These are phyloP conservation scores for Rhorus exstirpatorius DNA, from an alignment of 2,888 invertebrate genomes.

Conservation along the genomic window DNA sequence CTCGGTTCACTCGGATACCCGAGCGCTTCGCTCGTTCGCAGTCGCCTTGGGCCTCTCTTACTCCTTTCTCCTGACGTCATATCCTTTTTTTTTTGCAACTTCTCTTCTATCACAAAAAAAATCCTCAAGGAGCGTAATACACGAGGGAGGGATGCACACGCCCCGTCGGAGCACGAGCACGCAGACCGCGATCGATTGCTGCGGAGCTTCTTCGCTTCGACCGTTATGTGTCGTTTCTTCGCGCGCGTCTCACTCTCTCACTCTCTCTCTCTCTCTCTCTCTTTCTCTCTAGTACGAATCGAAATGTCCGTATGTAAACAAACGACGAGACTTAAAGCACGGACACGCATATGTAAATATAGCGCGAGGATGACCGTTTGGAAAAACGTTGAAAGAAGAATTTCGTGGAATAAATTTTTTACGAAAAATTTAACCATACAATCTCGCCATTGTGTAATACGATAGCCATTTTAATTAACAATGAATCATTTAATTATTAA, in stretches of 20 bases:
- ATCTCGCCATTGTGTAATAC: slow-evolving; percentile 1
- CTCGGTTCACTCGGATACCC: no score
- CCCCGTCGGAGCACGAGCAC: slow-evolving; percentile 52
- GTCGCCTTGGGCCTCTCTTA: no score
- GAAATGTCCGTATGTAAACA: neutral
- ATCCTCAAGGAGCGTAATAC: slow-evolving; percentile 53
- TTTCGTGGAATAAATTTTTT: no score
- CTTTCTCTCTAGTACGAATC: slow-evolving; percentile 5
- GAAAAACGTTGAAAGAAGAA: no score
- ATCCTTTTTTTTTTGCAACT: slow-evolving; percentile 53
- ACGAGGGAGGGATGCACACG: slow-evolving; percentile 63
- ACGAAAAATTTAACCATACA: no score
- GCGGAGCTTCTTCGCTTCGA: slow-evolving; percentile 36
- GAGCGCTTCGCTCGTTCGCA: no score
- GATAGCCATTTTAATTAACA: slow-evolving; percentile 21
- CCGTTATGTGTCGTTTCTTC: slow-evolving; percentile 52
- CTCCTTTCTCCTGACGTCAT: slow-evolving; percentile 24
- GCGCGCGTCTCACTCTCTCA: slow-evolving; percentile 2
- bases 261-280: slow-evolving; percentile 25
- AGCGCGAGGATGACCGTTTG: no score
- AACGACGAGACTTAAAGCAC: no score
- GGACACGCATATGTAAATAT: no score
- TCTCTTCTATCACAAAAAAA: slow-evolving; percentile 69
- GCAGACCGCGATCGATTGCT: slow-evolving; percentile 55
- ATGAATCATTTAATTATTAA: slow-evolving; percentile 42